phyloP scores from a whole-genome alignment of 30 jellyfish, hydroid and myxozoan genomes.

The Pelagia noctiluca region DNA sequence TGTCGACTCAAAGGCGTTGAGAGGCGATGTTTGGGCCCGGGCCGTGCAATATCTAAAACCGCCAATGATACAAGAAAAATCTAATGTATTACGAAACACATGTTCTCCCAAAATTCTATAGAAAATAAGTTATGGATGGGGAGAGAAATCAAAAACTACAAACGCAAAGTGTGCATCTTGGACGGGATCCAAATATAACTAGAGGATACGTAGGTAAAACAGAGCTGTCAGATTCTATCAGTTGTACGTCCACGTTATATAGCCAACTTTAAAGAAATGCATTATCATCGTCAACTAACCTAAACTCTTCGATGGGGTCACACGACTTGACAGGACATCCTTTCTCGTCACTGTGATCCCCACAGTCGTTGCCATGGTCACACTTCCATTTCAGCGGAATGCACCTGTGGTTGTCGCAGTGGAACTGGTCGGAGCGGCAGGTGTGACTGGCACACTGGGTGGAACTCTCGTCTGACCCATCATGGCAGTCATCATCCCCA shows the following conservation, averaged over 20 bases:
- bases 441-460: slow-evolving; percentile 66
- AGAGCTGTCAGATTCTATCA: too few relatives aligned
- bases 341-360: slow-evolving; percentile 89
- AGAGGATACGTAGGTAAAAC: background rate
- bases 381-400: slow-evolving; percentile 90
- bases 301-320: slow-evolving; percentile 56
- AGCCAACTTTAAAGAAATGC: background rate
- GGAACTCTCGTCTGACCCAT: slow-evolving; percentile 90
- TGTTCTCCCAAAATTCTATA: background rate
- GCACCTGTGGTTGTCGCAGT: slow-evolving; percentile 85
- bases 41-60: too few relatives aligned
- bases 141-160: background rate
- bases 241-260: background rate
- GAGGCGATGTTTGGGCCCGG: too few relatives aligned
- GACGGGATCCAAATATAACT: too few relatives aligned
- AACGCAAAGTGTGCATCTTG: too few relatives aligned
- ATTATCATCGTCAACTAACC: slow-evolving; percentile 41
- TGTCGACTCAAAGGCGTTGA: too few relatives aligned
- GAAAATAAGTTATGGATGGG: background rate
- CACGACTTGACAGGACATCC: slow-evolving; percentile 80
- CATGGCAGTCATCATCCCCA: slow-evolving; percentile 96
- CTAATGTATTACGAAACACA: background rate
- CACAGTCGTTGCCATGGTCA: slow-evolving; percentile 93
- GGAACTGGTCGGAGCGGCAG: slow-evolving; percentile 74
- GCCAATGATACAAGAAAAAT: background rate